Base-by-base conservation (phyloP, 2,797 vertebrate genomes). In the Pelodytes ibericus region DNA sequence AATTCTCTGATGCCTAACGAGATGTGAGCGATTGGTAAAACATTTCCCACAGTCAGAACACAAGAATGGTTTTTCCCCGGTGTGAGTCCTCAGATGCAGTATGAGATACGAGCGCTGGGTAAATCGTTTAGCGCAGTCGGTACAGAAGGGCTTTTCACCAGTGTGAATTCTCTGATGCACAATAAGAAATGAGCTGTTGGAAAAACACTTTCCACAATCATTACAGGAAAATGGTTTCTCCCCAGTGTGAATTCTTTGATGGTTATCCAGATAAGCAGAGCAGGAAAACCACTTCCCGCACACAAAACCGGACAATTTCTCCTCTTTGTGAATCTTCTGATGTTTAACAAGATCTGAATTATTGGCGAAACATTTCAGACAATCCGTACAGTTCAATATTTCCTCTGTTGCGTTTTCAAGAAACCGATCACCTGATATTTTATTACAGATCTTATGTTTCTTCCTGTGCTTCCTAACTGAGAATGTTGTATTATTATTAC, bases 21-120 rank as follows among this genome's bases (percentile, higher is more conserved):
- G 33, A 11, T 6, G 5, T 5, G 33, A 36, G 11, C 33, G 11
- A 36, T 1, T 36, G 5, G 5, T 1, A 36, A 36, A 1, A 36
- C 11, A 5, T 36, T 36, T 10, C 31, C 10, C 4, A 4, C 31
- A 4, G 4, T 36, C 31, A 36, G 4, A 36, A 36, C 10, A 75
- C 11, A 36, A 31, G 25, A 75, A 67, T 3, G 63, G 72, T 13
- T 74, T 74, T 10, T 74, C 72, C 6, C 72, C 72, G 0, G 72
- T 74, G 72, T 74, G 72, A 8, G 59, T 49, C 1, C 33, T 36
- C 7, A 66, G 51, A 30, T 74, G 72, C 2, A 30, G 33, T 7
- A 58, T 53, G 15, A 74, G 63, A 58, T 44, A 53, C 16, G 72
- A 51, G n/a, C n/a, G n/a, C n/a, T n/a, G n/a, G n/a, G n/a, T n/a